Evolutionary conservation across 2,797 vertebrate species (phyloP).

Genomic region (Paguma larvata): DNA sequence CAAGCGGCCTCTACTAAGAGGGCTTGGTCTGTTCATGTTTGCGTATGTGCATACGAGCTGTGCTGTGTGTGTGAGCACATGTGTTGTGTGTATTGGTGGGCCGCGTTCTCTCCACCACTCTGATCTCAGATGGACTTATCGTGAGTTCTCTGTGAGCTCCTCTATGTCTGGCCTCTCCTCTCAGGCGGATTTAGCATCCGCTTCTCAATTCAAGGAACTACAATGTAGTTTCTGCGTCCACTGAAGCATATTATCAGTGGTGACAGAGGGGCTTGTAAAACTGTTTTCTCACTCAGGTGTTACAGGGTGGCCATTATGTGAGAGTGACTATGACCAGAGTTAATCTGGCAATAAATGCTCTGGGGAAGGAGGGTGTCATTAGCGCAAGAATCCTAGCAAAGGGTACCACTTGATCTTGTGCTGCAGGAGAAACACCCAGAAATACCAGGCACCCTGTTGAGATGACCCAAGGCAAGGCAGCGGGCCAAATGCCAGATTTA

Average conservation of each 20-base stretch:
- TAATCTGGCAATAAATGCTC: slow-evolving; percentile 66
- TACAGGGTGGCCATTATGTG: neutral
- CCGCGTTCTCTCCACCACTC: neutral
- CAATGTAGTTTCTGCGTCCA: neutral
- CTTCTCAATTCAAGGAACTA: slow-evolving; percentile 7
- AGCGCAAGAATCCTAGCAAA: slow-evolving; percentile 24
- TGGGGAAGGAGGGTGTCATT: neutral
- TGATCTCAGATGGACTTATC: neutral
- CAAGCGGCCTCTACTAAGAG: neutral
- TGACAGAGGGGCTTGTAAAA: slow-evolving; percentile 39
- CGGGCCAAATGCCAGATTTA: neutral
- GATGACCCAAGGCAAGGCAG: neutral
- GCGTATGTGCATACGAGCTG: neutral
- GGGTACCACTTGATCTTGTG: neutral
- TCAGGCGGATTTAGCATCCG: neutral
- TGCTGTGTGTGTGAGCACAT: neutral
- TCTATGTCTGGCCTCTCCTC: neutral
- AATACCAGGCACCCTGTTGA: neutral
- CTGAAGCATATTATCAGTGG: neutral
- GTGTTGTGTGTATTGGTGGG: neutral
- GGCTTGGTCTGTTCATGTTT: neutral
- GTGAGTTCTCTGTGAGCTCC: neutral
- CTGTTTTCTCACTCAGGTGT: neutral
- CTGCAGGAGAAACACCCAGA: neutral
- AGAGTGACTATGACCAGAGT: neutral